Conservation (phyloP, 2,797 vertebrate genomes). For the Agapornis canus region DNA sequence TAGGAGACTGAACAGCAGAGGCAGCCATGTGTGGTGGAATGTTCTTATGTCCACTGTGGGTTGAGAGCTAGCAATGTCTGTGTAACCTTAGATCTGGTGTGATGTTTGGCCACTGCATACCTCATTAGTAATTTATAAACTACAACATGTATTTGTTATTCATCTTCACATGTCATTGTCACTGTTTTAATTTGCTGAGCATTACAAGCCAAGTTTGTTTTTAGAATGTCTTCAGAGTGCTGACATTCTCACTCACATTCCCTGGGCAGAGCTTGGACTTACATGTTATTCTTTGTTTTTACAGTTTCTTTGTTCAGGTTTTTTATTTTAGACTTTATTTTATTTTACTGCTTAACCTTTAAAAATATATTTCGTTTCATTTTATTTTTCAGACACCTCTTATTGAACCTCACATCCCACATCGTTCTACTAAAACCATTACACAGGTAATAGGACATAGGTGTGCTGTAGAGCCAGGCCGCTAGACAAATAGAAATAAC, state of each 20-base stretch:
- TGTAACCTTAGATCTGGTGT: neutral
- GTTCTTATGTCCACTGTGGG: neutral
- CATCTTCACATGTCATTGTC: constrained; percentile 1
- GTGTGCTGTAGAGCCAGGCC: constrained; percentile 45
- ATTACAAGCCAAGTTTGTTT: constrained; percentile 37
- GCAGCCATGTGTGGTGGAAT: accelerated
- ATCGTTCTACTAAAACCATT: constrained; percentile 86
- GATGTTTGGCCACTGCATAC: neutral
- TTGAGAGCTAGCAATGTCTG: accelerated
- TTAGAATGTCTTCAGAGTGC: constrained; percentile 27
- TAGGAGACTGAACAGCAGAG: neutral
- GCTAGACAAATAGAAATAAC: neutral
- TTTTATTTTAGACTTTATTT: constrained; percentile 63
- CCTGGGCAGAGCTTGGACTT: constrained; percentile 19
- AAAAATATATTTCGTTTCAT: constrained; percentile 79
- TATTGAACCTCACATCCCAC: constrained; percentile 87
- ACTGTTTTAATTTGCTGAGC: constrained; percentile 55
- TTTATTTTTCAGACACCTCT: constrained; percentile 95
- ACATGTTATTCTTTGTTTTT: constrained; percentile 28
- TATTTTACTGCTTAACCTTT: constrained; percentile 55
- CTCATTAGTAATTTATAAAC: neutral
- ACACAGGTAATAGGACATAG: constrained; percentile 85
- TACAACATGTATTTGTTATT: neutral
- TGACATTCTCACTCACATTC: neutral
- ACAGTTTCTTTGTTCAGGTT: constrained; percentile 46